Evolutionary conservation across 2,113 vertebrate species (phyloP).

Genomic region (Saguinus imperator): DNA sequence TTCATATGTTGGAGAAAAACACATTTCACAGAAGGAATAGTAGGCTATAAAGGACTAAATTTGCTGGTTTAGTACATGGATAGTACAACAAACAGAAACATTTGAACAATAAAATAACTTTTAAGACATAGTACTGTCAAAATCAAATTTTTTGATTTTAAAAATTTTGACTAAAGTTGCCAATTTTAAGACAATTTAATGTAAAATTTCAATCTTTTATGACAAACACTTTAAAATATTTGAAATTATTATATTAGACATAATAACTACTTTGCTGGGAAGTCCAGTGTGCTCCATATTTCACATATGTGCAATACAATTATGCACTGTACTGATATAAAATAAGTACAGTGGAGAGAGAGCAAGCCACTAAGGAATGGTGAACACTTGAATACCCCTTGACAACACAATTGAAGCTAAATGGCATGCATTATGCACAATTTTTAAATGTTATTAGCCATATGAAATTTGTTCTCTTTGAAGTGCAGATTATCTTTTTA

Average conservation of each 20-base stretch:
- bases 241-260: not conserved
- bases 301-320: not conserved
- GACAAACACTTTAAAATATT: not conserved
- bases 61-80: not conserved
- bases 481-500: not conserved
- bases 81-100: not conserved
- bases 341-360: not conserved
- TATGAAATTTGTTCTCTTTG: not conserved
- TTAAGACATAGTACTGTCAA: not conserved
- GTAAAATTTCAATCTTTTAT: not conserved
- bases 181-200: conserved; percentile 2
- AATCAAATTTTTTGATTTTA: not conserved
- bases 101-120: not conserved
- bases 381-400: not conserved
- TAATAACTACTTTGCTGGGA: not conserved
- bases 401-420: not conserved
- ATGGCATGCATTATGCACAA: not conserved
- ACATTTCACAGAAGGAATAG: not conserved
- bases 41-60: not conserved
- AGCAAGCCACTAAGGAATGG: not conserved
- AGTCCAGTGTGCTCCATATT: not conserved
- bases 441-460: conserved; percentile 19
- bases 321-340: not conserved
- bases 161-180: not conserved
- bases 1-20: not conserved